Conservation (phyloP, 2,113 vertebrate genomes). For the Chunga burmeisteri region DNA sequence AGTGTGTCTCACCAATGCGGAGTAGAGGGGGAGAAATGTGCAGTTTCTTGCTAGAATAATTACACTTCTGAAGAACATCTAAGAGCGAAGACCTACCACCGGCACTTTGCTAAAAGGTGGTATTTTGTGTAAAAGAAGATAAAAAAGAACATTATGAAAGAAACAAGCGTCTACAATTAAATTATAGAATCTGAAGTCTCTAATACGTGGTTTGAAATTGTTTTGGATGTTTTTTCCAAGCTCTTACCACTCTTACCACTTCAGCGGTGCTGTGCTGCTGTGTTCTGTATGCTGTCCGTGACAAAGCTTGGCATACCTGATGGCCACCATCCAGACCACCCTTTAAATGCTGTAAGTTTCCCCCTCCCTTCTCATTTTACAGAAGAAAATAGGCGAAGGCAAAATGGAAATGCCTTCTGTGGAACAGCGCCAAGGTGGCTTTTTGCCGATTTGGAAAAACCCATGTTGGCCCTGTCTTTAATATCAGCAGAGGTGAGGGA, state of each 20-base stretch:
- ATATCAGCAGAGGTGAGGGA: background rate
- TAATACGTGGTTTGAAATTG: background rate
- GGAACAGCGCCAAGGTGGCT: background rate
- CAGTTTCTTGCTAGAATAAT: background rate
- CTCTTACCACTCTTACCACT: background rate
- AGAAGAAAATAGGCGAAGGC: background rate
- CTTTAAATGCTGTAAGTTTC: background rate
- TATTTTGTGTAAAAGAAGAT: background rate
- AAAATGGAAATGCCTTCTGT: background rate
- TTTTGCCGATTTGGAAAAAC: background rate
- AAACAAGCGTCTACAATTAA: background rate
- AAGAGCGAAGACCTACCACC: background rate
- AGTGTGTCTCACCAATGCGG: no score
- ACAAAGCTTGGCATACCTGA: background rate
- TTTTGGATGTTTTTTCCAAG: background rate
- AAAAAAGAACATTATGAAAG: background rate
- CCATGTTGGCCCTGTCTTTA: fast-evolving
- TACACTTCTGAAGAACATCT: background rate
- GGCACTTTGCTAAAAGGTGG: background rate
- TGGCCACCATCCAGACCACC: background rate
- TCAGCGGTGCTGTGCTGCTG: background rate
- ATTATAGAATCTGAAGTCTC: background rate
- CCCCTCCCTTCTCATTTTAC: background rate
- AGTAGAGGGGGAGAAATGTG: no score
- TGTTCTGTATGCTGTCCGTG: fast-evolving